phyloP scores from a whole-genome alignment of 2,113 vertebrate species.

The Bothrops jararaca region DNA sequence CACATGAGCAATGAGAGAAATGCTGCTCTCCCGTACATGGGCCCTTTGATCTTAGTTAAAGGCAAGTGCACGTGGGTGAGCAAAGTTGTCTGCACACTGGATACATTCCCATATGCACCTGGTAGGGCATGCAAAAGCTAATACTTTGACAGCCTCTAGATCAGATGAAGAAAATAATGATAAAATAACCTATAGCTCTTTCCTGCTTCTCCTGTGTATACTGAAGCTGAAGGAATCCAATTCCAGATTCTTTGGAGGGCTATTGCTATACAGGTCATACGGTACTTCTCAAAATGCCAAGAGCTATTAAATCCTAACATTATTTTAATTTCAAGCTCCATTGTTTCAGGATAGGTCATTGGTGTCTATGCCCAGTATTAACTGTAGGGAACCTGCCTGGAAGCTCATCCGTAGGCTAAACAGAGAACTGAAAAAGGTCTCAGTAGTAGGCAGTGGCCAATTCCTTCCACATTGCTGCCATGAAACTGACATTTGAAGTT shows the following conservation, averaged over 20 bases:
- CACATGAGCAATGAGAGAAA: neutral
- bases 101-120: neutral
- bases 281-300: neutral
- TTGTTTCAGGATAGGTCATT: neutral
- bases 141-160: neutral
- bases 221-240: neutral
- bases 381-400: neutral
- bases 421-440: neutral
- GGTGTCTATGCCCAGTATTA: neutral
- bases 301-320: neutral
- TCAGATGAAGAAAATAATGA: neutral
- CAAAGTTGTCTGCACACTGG: neutral
- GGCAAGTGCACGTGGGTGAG: neutral
- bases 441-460: neutral
- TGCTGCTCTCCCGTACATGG: neutral
- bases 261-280: neutral
- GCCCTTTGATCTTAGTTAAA: neutral
- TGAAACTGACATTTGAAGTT: neutral
- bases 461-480: neutral
- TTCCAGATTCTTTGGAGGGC: neutral
- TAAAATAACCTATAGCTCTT: neutral
- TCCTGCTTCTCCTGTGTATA: neutral
- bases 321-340: neutral
- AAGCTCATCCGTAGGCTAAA: neutral
- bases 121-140: neutral